Base-by-base conservation (phyloP, 23 tunicate species). In the Corella eumyota region DNA sequence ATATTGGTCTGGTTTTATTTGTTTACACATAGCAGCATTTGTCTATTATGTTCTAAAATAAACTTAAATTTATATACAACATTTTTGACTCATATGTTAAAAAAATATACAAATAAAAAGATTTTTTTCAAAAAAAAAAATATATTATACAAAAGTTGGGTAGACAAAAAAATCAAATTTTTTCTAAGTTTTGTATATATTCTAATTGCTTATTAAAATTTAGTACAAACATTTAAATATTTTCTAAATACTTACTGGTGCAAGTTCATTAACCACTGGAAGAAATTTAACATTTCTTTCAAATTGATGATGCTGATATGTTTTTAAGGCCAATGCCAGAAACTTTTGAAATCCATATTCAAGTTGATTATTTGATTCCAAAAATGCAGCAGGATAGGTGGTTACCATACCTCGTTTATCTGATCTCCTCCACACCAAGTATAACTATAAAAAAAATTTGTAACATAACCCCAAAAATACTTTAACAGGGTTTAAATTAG, bases 291-390 rank as follows among this genome's bases (percentile, higher is more conserved):
- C 62, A 32, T 65, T 49, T 19, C 61, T 34, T 62, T 84, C 66
- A 75, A 84, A 84, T 40, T 58, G 74, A 13, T 57, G 83, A 31
- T 68, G 77, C 6, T 75, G 77, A 15, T 77, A 55, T 3, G 81
- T 56, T 50, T 64, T 65, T 36, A 84, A 27, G 1, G 83, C 75
- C 40, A 56, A 25, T 24, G 77, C 51, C 4, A 84, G 64, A 19
- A 73, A 75, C 6, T 77, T 69, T 56, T 84, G 83, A 30, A 84
- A 84, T 21, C 62, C 71, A 60, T 69, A 56, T 38, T 64, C 74
- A 7, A 48, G 66, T 2, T 17, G 0, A 3, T 32, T 50, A 2
- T 55, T 64, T 9, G 90, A 61, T 6, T 58, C 36, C 25, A 81
- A 74, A 61, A 81, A 81, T 5, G 32, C 37, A 13, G 60, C 53